These are phyloP conservation scores for Syrrhaptes paradoxus DNA, from an alignment of 2,113 vertebrate species.

Conservation along the genomic window DNA sequence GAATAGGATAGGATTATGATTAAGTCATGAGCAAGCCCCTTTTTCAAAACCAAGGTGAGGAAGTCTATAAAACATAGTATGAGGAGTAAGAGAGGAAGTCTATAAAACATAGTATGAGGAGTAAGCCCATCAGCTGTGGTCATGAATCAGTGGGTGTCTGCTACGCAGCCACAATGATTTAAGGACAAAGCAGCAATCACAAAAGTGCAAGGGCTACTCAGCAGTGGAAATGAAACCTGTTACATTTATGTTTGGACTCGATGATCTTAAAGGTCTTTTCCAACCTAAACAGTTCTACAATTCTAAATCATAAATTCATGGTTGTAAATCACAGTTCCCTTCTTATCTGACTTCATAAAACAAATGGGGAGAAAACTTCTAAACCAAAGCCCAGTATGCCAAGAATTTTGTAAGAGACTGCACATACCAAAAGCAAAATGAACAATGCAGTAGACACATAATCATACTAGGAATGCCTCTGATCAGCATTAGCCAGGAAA, in stretches of 20 bases:
- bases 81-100: neutral
- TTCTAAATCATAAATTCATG: neutral
- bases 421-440: neutral
- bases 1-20: neutral
- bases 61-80: neutral
- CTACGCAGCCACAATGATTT: neutral
- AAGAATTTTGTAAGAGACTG: neutral
- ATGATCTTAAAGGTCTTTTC: neutral
- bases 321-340: neutral
- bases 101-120: neutral
- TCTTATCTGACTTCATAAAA: neutral
- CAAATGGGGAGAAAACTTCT: neutral
- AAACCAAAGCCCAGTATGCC: neutral
- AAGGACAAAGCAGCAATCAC: neutral
- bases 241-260: neutral
- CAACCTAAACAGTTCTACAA: neutral
- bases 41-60: neutral
- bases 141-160: neutral
- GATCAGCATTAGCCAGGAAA: neutral
- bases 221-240: neutral
- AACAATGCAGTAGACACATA: neutral
- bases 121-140: neutral
- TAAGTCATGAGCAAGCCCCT: neutral
- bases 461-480: neutral
- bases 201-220: neutral